Evolutionary conservation across 2,797 vertebrate genomes (phyloP), one percentile per base, ranked within the genome.

Genomic region (Kryptopterus vitreolus): DNA sequence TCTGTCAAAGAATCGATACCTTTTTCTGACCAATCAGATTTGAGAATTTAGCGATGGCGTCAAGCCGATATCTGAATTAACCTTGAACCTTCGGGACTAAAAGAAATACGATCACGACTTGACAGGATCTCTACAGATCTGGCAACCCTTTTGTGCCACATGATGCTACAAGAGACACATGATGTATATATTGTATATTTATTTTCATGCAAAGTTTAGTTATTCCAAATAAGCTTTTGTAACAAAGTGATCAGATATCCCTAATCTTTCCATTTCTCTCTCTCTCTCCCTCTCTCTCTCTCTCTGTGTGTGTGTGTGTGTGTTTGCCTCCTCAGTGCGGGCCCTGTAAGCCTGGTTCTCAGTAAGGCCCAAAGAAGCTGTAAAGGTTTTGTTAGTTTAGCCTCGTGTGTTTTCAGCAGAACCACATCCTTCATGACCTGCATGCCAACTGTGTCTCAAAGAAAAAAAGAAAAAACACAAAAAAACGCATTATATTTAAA

Each of bases 351-450:
- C 83, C 87, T 57, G 83, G 53, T 58, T 82, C 55, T 91, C 84
- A 87, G 84, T 89, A 87, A 87, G 86, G 87, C 89, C 86, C 82
- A 84, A 89, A 88, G 89, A 88, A 88, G 73, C 83, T 86, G 89
- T 88, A 82, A 87, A 87, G 88, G 88, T 92, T 91, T 89, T 81
- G 88, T 92, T 91, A 84, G 87, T 92, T 90, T 92, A 92, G 89
- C 93, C n/a, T 92, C 89, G 89, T 93, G 91, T 91, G 90, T 93
- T 85, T 88, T 88, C 84, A 89, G 87, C 90, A 89, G 88, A 89
- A 87, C 81, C 83, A 85, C 90, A 88, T 92, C 90, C 88, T 89
- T 85, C 85, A 86, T 88, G 88, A 91, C 90, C 89, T 92, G 91
- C 90, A 91, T 91, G 92, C 90, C 90, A 86, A 87, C 88, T 79